Evolutionary conservation across 2,888 invertebrate genomes (phyloP).

Genomic region (Tetanocera ferruginea): DNA sequence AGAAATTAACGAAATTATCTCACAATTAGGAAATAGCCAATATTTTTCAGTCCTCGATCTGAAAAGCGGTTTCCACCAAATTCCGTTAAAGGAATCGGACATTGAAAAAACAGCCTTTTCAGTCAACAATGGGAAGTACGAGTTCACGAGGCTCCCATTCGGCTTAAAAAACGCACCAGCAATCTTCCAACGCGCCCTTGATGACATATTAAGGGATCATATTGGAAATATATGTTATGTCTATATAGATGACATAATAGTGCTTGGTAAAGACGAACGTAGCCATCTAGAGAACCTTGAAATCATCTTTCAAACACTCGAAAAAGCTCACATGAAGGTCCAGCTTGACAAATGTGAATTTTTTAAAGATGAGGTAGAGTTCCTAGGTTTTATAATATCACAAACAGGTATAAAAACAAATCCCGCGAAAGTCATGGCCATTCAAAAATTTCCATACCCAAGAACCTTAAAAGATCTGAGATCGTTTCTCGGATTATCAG

Average conservation of each 20-base stretch:
- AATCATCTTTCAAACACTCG: constrained; percentile 21
- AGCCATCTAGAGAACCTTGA: constrained; percentile 28
- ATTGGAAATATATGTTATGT: constrained; percentile 44
- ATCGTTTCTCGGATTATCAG: constrained; percentile 35
- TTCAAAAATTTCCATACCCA: constrained; percentile 22
- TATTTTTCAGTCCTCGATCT: constrained; percentile 35
- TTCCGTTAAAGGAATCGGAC: no score
- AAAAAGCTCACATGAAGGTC: constrained; percentile 38
- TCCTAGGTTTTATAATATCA: constrained; percentile 20
- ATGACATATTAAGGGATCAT: no score
- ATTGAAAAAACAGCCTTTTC: constrained; percentile 38
- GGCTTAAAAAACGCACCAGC: no score
- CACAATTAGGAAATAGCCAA: constrained; percentile 32
- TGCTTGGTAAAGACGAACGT: constrained; percentile 36
- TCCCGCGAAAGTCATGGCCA: constrained; percentile 32
- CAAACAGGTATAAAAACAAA: constrained; percentile 28
- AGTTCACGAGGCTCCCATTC: constrained; percentile 37
- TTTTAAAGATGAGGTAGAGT: constrained; percentile 23
- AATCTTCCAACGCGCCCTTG: no score
- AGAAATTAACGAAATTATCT: constrained; percentile 29
- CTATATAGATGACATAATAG: constrained; percentile 41
- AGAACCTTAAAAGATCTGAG: constrained; percentile 33
- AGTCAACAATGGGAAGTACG: constrained; percentile 38
- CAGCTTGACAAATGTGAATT: constrained; percentile 36
- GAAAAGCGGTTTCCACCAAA: constrained; percentile 42